Conservation (phyloP, 2,113 vertebrate genomes). For the Carollia perspicillata region DNA sequence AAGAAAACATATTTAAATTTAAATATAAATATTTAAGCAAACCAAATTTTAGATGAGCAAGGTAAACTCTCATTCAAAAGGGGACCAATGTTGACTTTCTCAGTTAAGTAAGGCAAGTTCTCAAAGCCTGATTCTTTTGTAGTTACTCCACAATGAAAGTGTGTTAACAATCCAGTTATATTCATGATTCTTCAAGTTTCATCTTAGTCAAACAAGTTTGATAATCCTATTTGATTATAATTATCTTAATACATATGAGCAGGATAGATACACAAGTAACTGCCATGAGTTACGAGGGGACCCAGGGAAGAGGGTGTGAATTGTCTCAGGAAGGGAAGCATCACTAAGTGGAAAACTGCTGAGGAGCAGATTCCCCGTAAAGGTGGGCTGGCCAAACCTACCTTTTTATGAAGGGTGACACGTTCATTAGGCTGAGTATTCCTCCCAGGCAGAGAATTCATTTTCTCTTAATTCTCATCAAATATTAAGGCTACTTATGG, state of each 20-base stretch:
- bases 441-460: not conserved
- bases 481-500: not conserved
- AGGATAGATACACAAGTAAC: not conserved
- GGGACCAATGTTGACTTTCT: not conserved
- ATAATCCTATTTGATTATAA: not conserved
- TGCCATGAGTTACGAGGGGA: not conserved
- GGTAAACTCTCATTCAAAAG: not conserved
- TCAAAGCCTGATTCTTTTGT: not conserved
- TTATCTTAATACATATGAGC: not conserved
- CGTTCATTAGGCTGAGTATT: not conserved
- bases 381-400: not conserved
- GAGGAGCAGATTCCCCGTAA: too few relatives aligned
- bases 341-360: not conserved
- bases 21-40: conserved; percentile 42
- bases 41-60: not conserved
- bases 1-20: not conserved
- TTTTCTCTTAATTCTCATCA: not conserved
- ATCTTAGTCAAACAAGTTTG: not conserved
- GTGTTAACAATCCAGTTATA: not conserved
- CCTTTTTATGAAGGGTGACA: not conserved
- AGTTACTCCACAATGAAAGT: not conserved
- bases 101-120: not conserved
- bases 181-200: not conserved
- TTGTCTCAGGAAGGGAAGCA: not conserved
- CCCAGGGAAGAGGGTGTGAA: not conserved